Percentiles rank a stretch among this genome's conserved stretches.
These are phyloP conservation scores for Kryptolebias marmoratus DNA, from an alignment of 2,113 vertebrate genomes.

Conservation along the genomic window DNA sequence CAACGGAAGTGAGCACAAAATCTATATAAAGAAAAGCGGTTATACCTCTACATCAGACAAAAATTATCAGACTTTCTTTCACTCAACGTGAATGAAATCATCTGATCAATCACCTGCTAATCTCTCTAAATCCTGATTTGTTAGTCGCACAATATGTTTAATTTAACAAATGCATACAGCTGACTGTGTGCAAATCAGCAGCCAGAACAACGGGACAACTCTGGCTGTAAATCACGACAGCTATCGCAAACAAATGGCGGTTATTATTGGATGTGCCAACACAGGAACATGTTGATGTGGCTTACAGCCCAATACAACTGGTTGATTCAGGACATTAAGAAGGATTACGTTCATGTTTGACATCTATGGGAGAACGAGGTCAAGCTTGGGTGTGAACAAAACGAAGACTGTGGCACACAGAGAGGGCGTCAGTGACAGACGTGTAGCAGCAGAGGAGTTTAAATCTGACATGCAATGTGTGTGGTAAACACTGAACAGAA, in stretches of 20 bases:
- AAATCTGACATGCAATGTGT: slow-evolving; percentile 28
- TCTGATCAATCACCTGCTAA: no score
- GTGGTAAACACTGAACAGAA: slow-evolving; percentile 34
- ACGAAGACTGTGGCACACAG: neutral
- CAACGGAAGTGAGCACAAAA: neutral
- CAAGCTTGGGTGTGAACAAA: slow-evolving; percentile 15
- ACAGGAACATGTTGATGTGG: slow-evolving; percentile 36
- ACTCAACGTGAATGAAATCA: no score
- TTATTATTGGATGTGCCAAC: slow-evolving; percentile 50
- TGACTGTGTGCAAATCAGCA: slow-evolving; percentile 1
- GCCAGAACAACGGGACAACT: no score
- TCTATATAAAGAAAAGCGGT: no score
- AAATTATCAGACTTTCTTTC: no score
- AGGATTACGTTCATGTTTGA: neutral
- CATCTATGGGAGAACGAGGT: slow-evolving; percentile 12
- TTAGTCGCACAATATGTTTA: no score
- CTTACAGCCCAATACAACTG: slow-evolving; percentile 6
- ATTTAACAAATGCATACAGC: no score
- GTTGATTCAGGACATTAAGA: slow-evolving; percentile 18
- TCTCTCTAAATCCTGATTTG: neutral
- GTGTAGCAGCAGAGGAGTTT: slow-evolving; percentile 20
- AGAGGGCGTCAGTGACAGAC: slow-evolving; percentile 15
- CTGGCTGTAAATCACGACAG: neutral
- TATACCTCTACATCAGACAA: no score
- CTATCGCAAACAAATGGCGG: slow-evolving; percentile 37